These are phyloP conservation scores for Diploptera punctata DNA, from an alignment of 2,888 invertebrate genomes.

Conservation along the genomic window DNA sequence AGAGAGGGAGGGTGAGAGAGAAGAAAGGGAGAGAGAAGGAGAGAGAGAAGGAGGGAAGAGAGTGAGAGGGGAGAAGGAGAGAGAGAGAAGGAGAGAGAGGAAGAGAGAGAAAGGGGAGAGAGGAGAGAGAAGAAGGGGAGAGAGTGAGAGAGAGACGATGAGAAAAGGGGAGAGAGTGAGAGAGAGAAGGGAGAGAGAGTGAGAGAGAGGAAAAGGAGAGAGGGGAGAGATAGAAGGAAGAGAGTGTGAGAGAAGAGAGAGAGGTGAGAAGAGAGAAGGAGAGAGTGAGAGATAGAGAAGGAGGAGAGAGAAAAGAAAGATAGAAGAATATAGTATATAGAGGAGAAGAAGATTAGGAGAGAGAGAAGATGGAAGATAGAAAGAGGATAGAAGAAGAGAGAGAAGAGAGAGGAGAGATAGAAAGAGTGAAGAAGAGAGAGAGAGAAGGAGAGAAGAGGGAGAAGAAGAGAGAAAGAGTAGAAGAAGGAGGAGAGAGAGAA, in stretches of 20 bases:
- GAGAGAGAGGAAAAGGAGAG: neutral
- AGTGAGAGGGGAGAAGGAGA: neutral
- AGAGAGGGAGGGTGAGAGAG: neutral
- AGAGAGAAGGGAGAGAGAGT: neutral
- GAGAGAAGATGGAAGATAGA: neutral
- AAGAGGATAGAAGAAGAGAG: neutral
- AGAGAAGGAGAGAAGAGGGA: too few relatives aligned
- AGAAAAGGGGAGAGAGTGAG: neutral
- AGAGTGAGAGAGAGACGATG: neutral
- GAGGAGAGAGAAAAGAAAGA: neutral
- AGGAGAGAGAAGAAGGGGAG: neutral
- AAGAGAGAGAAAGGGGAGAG: neutral
- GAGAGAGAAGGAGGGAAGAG: neutral
- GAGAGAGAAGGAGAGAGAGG: neutral
- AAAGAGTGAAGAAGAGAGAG: too few relatives aligned
- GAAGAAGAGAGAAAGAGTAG: too few relatives aligned
- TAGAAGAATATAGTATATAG: neutral
- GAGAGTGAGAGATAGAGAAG: neutral
- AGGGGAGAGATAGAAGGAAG: neutral
- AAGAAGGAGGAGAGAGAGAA: too few relatives aligned
- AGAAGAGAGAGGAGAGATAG: neutral
- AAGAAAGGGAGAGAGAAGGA: neutral
- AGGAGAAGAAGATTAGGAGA: neutral
- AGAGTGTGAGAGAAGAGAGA: neutral
- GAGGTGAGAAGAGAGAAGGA: neutral